Conservation (phyloP, 2,797 vertebrate genomes). For the Sebastes miniatus region DNA sequence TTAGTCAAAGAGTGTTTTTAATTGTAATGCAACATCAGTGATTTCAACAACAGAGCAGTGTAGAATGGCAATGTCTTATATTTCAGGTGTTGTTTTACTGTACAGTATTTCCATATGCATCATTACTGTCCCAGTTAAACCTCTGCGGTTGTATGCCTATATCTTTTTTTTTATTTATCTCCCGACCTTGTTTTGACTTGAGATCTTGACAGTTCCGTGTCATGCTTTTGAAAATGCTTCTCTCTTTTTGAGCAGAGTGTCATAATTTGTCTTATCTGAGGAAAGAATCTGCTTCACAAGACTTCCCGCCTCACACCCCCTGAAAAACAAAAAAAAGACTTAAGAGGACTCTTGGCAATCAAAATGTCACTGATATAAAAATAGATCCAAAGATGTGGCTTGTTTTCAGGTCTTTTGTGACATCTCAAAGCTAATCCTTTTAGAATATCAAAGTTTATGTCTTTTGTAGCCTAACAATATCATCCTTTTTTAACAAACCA, state of each 20-base stretch:
- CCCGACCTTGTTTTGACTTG: conserved; percentile 28
- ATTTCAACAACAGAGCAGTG: not conserved
- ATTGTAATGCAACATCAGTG: not conserved
- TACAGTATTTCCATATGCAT: not conserved
- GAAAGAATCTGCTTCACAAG: conserved; percentile 25
- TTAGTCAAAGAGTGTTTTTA: conserved; percentile 1
- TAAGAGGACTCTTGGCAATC: conserved; percentile 31
- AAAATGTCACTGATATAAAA: conserved; percentile 49
- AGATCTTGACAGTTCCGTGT: conserved; percentile 50
- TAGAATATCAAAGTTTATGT: conserved; percentile 31
- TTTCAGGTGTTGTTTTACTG: not conserved
- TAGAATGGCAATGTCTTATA: not conserved
- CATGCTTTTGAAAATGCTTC: conserved; percentile 19
- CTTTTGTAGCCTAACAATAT: not conserved
- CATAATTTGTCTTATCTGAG: conserved; percentile 39
- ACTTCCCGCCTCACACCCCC: not conserved
- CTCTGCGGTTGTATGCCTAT: not conserved
- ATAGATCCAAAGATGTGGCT: conserved; percentile 42
- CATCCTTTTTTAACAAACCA: conserved; percentile 19
- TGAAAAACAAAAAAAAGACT: not conserved
- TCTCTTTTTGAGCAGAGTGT: conserved; percentile 15
- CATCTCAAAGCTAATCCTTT: not conserved
- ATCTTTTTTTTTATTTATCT: not conserved
- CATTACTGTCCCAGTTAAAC: not conserved
- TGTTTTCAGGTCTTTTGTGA: conserved; percentile 23